Evolutionary conservation across 2,797 vertebrate species (phyloP).

Genomic region (Notamacropus eugenii): DNA sequence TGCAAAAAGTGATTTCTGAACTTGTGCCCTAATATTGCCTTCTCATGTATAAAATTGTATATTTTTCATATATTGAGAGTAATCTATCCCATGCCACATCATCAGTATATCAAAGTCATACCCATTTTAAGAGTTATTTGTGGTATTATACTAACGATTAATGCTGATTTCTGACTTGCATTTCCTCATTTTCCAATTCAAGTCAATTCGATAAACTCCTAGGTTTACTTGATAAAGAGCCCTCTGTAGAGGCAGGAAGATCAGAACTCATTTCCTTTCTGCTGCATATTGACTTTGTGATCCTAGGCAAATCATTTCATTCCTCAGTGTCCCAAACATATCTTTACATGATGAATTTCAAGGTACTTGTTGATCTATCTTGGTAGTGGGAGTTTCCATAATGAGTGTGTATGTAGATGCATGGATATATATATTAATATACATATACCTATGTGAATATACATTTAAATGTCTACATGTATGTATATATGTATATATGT

Average conservation of each 20-base stretch:
- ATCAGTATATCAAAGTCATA: background rate
- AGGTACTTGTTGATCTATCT: background rate
- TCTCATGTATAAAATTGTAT: background rate
- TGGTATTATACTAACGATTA: background rate
- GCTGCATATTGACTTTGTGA: background rate
- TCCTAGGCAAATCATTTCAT: background rate
- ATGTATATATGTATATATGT: background rate
- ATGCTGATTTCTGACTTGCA: background rate
- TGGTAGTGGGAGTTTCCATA: background rate
- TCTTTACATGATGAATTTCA: background rate
- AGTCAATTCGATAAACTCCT: background rate
- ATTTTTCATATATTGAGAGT: background rate
- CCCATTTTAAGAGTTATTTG: background rate
- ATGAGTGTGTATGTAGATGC: background rate
- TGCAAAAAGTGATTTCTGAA: conserved; percentile 56
- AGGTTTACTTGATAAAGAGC: background rate
- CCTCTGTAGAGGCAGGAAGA: background rate
- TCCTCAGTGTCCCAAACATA: background rate
- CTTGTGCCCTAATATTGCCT: conserved; percentile 39
- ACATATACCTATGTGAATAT: background rate
- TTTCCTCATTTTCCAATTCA: background rate
- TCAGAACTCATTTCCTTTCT: background rate
- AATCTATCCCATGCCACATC: background rate
- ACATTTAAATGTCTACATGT: background rate
- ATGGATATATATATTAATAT: background rate